These are phyloP conservation scores for Amphiura filiformis DNA, from an alignment of 35 echinoderm and acorn worm species.

Conservation along the genomic window DNA sequence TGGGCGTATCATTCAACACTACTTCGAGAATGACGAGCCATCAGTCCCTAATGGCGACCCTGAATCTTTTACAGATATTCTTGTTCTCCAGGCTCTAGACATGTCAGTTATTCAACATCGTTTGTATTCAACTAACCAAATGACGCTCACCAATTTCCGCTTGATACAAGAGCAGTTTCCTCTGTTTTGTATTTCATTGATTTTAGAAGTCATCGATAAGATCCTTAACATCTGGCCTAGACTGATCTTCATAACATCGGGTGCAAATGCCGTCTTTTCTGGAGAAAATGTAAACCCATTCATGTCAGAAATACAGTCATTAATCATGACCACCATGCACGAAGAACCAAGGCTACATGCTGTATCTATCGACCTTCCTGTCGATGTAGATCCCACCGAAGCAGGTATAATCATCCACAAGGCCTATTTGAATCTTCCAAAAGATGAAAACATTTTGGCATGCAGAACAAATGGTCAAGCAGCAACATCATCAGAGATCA, in stretches of 20 bases:
- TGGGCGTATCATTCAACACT: background rate
- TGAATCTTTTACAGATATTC: background rate
- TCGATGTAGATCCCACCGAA: background rate
- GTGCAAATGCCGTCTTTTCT: background rate
- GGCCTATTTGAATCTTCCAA: background rate
- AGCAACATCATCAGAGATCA: background rate
- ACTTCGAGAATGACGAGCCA: background rate
- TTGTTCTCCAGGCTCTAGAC: background rate
- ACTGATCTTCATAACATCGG: background rate
- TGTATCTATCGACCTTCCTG: conserved; percentile 37
- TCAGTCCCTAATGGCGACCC: no score
- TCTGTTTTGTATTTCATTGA: background rate
- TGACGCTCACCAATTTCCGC: background rate
- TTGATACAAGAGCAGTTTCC: background rate
- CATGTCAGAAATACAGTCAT: conserved; percentile 28
- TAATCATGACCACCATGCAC: conserved; percentile 40
- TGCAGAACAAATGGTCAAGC: background rate
- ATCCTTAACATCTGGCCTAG: background rate
- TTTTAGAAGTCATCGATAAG: background rate
- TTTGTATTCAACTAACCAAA: background rate
- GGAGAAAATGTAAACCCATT: conserved; percentile 24
- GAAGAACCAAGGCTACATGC: conserved; percentile 39
- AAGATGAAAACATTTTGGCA: background rate
- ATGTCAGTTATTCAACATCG: background rate
- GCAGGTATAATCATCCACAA: background rate